Evolutionary conservation across 2,113 vertebrate species (phyloP).

Genomic region (Phalacrocorax aristotelis): DNA sequence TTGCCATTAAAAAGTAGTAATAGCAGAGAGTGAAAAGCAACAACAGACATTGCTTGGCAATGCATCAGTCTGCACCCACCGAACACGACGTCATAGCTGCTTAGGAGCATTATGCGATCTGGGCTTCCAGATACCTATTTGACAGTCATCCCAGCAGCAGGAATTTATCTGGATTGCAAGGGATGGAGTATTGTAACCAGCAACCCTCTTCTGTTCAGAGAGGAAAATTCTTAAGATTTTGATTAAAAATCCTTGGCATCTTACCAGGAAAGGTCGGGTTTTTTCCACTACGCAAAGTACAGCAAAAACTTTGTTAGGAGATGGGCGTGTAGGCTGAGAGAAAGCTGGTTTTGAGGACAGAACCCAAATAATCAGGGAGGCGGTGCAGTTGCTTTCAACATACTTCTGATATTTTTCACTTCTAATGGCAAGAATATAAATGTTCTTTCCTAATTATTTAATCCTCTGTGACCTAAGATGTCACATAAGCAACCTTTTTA

Average conservation of each 20-base stretch:
- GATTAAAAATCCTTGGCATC: neutral
- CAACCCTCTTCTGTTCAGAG: neutral
- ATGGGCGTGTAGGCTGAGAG: neutral
- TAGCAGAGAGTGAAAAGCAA: neutral
- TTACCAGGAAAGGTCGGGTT: neutral
- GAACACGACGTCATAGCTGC: neutral
- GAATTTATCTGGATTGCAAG: neutral
- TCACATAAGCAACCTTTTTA: neutral
- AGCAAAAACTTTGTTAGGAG: neutral
- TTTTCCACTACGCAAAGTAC: neutral
- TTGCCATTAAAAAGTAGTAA: neutral
- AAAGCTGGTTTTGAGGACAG: neutral
- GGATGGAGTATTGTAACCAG: neutral
- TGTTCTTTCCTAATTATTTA: neutral
- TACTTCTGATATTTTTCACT: neutral
- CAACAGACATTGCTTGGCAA: neutral
- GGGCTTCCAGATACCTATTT: neutral
- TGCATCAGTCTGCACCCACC: neutral
- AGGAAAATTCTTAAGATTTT: neutral
- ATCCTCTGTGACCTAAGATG: neutral
- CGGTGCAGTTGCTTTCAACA: neutral
- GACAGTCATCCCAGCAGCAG: neutral
- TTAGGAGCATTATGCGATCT: neutral
- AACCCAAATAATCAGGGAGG: neutral
- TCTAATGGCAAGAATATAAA: neutral